These are phyloP conservation scores for Chelonus formosanus DNA, from an alignment of 2,888 invertebrate genomes.

Conservation along the genomic window DNA sequence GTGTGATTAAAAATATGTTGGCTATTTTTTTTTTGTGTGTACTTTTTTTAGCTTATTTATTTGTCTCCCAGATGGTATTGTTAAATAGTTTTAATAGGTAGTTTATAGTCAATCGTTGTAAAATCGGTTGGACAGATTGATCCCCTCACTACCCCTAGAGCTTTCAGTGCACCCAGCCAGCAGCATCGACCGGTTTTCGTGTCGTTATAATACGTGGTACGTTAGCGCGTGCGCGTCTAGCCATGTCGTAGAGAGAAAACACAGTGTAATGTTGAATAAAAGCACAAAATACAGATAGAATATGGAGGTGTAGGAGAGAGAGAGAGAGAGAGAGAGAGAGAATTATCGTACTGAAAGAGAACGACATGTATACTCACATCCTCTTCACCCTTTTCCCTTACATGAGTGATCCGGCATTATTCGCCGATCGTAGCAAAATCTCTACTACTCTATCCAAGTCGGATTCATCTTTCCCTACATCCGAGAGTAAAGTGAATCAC, in stretches of 20 bases:
- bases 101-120: conserved; percentile 2
- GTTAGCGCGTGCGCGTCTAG: conserved; percentile 39
- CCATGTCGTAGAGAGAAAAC: conserved; percentile 9
- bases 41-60: too few relatives aligned
- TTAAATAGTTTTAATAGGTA: too few relatives aligned
- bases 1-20: background rate
- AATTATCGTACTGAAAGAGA: conserved; percentile 11
- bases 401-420: conserved; percentile 44
- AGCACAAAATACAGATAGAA: background rate
- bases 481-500: conserved; percentile 9
- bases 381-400: conserved; percentile 38
- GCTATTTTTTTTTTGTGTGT: too few relatives aligned
- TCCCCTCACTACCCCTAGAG: conserved; percentile 35
- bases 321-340: conserved; percentile 4
- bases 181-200: conserved; percentile 61
- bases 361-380: conserved; percentile 21
- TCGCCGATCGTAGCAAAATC: conserved; percentile 46
- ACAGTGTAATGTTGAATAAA: conserved; percentile 16
- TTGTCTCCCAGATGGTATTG: too few relatives aligned
- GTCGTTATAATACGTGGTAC: conserved; percentile 21
- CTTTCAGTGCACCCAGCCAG: conserved; percentile 47
- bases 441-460: conserved; percentile 27
- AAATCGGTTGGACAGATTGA: conserved; percentile 39
- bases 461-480: conserved; percentile 15
- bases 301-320: too few relatives aligned